These are phyloP conservation scores for Drosophila eugracilis DNA, from an alignment of 1,140 invertebrate genomes.

Conservation along the genomic window DNA sequence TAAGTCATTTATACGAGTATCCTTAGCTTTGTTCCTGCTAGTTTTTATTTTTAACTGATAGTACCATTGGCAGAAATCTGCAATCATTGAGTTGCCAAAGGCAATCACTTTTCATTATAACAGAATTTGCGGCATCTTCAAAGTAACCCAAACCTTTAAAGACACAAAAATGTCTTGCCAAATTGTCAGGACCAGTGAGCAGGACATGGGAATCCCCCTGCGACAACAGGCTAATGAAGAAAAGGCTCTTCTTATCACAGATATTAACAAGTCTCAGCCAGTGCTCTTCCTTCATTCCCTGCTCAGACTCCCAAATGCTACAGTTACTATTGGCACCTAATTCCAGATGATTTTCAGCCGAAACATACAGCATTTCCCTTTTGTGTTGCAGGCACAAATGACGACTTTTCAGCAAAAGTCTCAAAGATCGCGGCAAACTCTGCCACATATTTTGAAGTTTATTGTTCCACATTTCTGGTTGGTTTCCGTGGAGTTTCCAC, in stretches of 20 bases:
- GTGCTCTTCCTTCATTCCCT: background rate
- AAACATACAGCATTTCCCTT: conserved; percentile 32
- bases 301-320: conserved; percentile 44
- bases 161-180: conserved; percentile 24
- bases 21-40: background rate
- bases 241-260: conserved; percentile 30
- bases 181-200: conserved; percentile 3
- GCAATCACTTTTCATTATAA: conserved; percentile 15
- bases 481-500: background rate
- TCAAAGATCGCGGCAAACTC: conserved; percentile 37
- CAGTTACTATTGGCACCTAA: conserved; percentile 57
- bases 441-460: conserved; percentile 61
- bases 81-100: conserved; percentile 58
- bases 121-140: background rate
- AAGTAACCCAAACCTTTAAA: conserved; percentile 1
- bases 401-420: conserved; percentile 20
- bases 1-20: conserved; percentile 27
- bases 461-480: background rate
- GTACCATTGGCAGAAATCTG: conserved; percentile 24
- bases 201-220: conserved; percentile 3
- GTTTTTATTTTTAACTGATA: background rate
- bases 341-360: conserved; percentile 16
- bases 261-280: conserved; percentile 43
- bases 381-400: conserved; percentile 53
- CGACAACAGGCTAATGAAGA: conserved; percentile 34